Percentiles rank a stretch among this genome's conserved stretches.
Evolutionary conservation across 2,113 vertebrate species (phyloP).

Genomic region (Campylorhamphus procurvoides): DNA sequence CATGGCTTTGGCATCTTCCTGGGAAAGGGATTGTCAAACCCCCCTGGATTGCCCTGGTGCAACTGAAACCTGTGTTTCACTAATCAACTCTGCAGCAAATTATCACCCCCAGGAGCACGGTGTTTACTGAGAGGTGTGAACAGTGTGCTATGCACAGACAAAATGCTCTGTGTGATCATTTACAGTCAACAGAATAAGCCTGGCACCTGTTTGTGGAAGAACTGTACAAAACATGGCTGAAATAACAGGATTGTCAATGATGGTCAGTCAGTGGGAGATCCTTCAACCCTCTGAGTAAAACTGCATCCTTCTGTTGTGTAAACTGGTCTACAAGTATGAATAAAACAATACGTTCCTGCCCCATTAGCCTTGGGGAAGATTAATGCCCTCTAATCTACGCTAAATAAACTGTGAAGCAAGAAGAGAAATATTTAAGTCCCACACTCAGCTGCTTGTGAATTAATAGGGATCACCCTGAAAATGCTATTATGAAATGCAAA

Average conservation of each 20-base stretch:
- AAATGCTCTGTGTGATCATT: neutral
- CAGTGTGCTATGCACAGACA: neutral
- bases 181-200: slow-evolving; percentile 1
- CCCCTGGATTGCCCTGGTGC: neutral
- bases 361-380: slow-evolving; percentile 47
- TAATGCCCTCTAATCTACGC: slow-evolving; percentile 33
- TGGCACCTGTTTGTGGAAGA: slow-evolving; percentile 50
- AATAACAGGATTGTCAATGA: slow-evolving; percentile 7
- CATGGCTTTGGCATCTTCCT: neutral
- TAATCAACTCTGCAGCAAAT: neutral
- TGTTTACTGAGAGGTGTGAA: neutral
- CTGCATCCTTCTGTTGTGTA: slow-evolving; percentile 19
- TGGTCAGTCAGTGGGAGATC: neutral
- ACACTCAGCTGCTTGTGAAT: slow-evolving; percentile 39
- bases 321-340: slow-evolving; percentile 10
- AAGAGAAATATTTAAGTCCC: slow-evolving; percentile 18
- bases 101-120: neutral
- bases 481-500: neutral
- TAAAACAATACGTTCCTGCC: slow-evolving; percentile 31
- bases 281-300: neutral
- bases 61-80: neutral
- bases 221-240: slow-evolving; percentile 11
- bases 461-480: slow-evolving; percentile 44
- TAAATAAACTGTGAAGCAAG: slow-evolving; percentile 43
- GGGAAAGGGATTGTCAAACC: neutral